Evolutionary conservation across 2,888 invertebrate species (phyloP).

Genomic region (Pantelozetes paolii): DNA sequence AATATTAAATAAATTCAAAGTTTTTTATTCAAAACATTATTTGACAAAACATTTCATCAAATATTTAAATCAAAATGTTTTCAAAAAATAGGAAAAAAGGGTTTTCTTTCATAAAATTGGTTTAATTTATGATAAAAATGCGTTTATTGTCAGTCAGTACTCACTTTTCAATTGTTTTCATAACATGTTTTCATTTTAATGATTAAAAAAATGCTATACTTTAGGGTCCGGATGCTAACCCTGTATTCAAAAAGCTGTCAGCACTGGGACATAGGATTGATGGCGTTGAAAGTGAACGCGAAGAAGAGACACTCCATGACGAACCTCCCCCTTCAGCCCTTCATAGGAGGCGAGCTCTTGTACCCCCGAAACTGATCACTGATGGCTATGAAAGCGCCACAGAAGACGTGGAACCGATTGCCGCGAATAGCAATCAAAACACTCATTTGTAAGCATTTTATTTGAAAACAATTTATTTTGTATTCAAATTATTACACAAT

Average conservation of each 20-base stretch:
- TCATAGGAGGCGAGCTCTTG: slow-evolving; percentile 53
- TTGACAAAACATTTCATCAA: neutral
- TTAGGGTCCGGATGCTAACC: slow-evolving; percentile 42
- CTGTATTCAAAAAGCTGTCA: slow-evolving; percentile 42
- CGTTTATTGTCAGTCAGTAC: neutral
- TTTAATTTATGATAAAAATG: neutral
- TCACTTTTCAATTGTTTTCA: neutral
- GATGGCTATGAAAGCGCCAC: slow-evolving; percentile 48
- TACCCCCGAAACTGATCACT: slow-evolving; percentile 53
- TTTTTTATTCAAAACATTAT: neutral
- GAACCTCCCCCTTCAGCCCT: slow-evolving; percentile 54
- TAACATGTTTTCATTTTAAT: neutral
- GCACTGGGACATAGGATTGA: slow-evolving; percentile 31
- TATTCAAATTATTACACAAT: neutral
- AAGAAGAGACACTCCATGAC: slow-evolving; percentile 45
- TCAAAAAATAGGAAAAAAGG: neutral
- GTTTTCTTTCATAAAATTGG: neutral
- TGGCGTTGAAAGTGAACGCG: slow-evolving; percentile 40
- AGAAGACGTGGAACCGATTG: slow-evolving; percentile 47
- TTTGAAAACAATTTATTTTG: slow-evolving; percentile 49
- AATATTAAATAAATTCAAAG: neutral
- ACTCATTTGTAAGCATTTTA: slow-evolving; percentile 8
- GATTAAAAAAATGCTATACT: neutral
- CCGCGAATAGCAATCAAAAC: neutral
- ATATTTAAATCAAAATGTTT: neutral